Conservation (phyloP, 1,140 invertebrate species). For the Yoshiicerus persimilis region DNA sequence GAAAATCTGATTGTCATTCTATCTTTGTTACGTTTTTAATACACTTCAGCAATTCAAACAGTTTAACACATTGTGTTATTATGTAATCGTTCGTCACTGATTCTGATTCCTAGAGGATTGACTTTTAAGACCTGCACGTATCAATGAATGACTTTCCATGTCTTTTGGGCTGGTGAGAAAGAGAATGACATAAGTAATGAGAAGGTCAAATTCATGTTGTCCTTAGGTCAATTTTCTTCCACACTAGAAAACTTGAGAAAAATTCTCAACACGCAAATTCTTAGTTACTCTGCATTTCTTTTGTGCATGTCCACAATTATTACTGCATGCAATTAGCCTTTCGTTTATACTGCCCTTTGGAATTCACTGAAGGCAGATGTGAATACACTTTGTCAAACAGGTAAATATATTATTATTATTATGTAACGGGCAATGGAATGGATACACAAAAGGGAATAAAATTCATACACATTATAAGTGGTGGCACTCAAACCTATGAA, state of each 20-base stretch:
- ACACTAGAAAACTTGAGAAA: background rate
- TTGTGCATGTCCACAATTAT: background rate
- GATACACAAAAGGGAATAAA: no score
- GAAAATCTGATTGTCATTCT: background rate
- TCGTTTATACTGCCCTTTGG: background rate
- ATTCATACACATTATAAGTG: no score
- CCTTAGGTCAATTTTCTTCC: background rate
- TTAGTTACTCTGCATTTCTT: background rate
- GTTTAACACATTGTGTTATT: background rate
- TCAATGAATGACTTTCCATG: background rate
- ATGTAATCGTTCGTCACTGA: background rate
- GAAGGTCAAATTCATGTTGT: slow-evolving; percentile 7
- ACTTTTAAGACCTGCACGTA: background rate
- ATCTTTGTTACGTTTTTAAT: background rate
- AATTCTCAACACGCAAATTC: background rate
- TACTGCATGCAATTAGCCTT: background rate
- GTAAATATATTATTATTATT: no score
- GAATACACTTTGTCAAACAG: no score
- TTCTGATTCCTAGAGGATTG: background rate
- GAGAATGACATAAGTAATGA: background rate
- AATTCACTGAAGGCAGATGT: no score
- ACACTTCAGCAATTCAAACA: background rate
- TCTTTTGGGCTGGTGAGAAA: background rate
- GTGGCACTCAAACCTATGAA: no score
- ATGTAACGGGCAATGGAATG: no score